These are phyloP conservation scores for Euspilapteryx auroguttella DNA, from an alignment of 2,888 invertebrate species.

Conservation along the genomic window DNA sequence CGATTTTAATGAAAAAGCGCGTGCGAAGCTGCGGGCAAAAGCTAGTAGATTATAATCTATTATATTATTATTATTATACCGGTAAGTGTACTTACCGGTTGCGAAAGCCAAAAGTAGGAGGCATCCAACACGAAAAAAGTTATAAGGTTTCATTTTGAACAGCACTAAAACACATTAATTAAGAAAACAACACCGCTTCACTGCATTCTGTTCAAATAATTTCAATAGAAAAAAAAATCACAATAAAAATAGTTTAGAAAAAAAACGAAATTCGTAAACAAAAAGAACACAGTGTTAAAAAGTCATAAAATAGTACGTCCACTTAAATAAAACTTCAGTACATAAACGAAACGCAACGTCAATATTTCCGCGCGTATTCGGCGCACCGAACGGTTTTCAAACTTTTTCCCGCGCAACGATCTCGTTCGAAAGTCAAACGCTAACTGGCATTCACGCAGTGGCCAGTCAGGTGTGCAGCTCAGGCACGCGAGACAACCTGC, in stretches of 20 bases:
- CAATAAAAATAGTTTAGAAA: too few species aligned
- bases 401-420: conserved; percentile 20
- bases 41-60: too few species aligned
- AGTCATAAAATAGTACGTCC: too few species aligned
- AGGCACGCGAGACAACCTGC: conserved; percentile 15
- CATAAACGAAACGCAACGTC: too few species aligned
- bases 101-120: conserved; percentile 24
- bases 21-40: too few species aligned
- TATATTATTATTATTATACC: too few species aligned
- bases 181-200: conserved; percentile 2
- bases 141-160: conserved; percentile 27
- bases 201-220: conserved; percentile 2
- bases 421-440: conserved; percentile 50
- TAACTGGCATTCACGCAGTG: conserved; percentile 26
- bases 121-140: conserved; percentile 24
- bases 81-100: conserved; percentile 38
- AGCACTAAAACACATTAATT: conserved; percentile 1
- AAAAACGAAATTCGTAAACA: too few species aligned
- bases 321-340: too few species aligned
- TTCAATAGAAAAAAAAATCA: too few species aligned
- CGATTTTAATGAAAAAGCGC: too few species aligned
- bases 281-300: too few species aligned
- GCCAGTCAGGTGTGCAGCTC: conserved; percentile 35
- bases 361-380: conserved; percentile 12
- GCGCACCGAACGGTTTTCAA: conserved; percentile 8